Conservation (phyloP, 2,888 invertebrate species). For the Dryobota labecula region DNA sequence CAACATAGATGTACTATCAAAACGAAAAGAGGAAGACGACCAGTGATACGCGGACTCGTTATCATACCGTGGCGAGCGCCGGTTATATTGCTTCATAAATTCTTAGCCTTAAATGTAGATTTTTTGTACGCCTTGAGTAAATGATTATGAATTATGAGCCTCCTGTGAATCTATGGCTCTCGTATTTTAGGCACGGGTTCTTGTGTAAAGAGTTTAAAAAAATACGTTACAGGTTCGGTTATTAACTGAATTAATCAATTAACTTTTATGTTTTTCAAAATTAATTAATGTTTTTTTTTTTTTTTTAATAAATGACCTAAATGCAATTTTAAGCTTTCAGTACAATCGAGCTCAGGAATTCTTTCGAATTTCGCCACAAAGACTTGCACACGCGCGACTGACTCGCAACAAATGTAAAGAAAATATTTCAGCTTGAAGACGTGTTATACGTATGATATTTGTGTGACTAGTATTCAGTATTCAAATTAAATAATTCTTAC, state of each 20-base stretch:
- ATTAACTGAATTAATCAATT: background rate
- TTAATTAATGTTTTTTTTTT: no score
- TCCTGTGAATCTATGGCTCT: background rate
- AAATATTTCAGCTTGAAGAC: background rate
- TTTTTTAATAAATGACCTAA: no score
- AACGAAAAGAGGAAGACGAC: background rate
- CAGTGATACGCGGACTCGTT: background rate
- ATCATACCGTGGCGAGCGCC: background rate
- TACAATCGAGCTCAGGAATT: background rate
- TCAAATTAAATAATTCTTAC: background rate
- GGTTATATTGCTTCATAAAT: constrained; percentile 8
- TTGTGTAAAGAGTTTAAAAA: no score
- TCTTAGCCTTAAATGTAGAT: background rate
- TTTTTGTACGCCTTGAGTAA: background rate
- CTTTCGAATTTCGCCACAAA: background rate
- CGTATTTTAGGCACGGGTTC: background rate
- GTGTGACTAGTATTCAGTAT: constrained; percentile 2
- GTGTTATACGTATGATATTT: background rate
- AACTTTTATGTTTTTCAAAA: background rate
- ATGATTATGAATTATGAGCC: background rate
- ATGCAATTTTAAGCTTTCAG: background rate
- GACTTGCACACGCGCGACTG: background rate
- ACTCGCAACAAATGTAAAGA: background rate
- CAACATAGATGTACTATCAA: no score
- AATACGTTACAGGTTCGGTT: background rate